Conservation (phyloP, 2,888 invertebrate genomes). For the Gryllus longicercus region DNA sequence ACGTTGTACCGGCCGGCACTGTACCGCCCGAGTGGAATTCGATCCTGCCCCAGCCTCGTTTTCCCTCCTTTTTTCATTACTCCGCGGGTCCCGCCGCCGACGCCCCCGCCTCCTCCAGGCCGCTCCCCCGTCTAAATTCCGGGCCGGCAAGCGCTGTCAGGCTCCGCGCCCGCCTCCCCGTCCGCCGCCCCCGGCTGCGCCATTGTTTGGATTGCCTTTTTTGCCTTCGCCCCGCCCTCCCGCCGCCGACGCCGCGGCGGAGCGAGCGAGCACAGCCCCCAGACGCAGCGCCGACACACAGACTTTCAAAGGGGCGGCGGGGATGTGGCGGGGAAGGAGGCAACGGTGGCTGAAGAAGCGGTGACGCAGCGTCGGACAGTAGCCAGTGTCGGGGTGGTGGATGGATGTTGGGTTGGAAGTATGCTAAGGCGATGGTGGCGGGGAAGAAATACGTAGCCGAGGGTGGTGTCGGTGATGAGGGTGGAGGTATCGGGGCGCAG, state of each 20-base stretch:
- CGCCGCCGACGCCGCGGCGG: neutral
- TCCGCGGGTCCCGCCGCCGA: slow-evolving; percentile 20
- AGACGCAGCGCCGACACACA: slow-evolving; percentile 18
- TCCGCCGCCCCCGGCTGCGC: slow-evolving; percentile 23
- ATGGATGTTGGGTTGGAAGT: no score
- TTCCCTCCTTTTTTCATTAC: slow-evolving; percentile 17
- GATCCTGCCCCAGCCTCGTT: slow-evolving; percentile 11
- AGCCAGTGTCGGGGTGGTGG: no score
- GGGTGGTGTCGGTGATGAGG: no score
- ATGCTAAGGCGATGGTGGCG: no score
- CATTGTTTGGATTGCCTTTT: slow-evolving; percentile 26
- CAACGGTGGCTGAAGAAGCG: no score
- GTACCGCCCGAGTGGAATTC: slow-evolving; percentile 17
- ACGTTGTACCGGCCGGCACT: neutral
- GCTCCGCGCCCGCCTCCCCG: slow-evolving; percentile 20
- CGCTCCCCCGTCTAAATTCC: slow-evolving; percentile 28
- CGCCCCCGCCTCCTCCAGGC: neutral
- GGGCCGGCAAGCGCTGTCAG: slow-evolving; percentile 26
- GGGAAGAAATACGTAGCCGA: no score
- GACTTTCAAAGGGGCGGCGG: slow-evolving; percentile 4
- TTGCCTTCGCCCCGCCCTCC: slow-evolving; percentile 18
- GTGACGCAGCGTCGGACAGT: no score
- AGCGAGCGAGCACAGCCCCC: neutral
- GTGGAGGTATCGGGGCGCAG: no score
- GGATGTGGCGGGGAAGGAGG: neutral